Base-by-base conservation (phyloP, 2,888 invertebrate species). In the Eupithecia tripunctaria region DNA sequence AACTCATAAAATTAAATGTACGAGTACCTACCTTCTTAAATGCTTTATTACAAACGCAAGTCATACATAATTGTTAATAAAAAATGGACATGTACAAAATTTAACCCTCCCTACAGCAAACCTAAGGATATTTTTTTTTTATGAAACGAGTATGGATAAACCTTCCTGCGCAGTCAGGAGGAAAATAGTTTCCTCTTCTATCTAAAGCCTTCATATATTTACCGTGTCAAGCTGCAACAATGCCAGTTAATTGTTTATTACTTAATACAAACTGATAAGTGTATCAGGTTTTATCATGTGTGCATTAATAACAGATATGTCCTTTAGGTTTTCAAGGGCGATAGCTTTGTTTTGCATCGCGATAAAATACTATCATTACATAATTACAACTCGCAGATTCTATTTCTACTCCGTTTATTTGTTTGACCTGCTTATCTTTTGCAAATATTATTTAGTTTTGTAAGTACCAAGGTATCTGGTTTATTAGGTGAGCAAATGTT, bases 261-360 rank as follows among this genome's bases (percentile, higher is more conserved):
- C 15, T 59, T 43, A 43, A 70, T 47, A 27, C 59, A 60, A 15
- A 12, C 21, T 56, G 76, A 76, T 77, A 78, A 71, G 38, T 60
- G 62, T 73, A 71, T 72, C 60, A 68, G 21, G 43, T 80, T 8
- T 80, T 82, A 82, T 84, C 81, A 73, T 77, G 43, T 32, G 65
- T 71, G 69, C 67, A 74, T 72, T 72, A 72, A 77, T 82, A 85
- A 82, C 82, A 84, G 32, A 63, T 56, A 65, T 77, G 85, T 88
- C 88, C 88, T 89, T 89, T 84, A 73, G 67, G 71, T 36, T 73
- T 80, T 78, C 83, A 86, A 86, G 86, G 86, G 82, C 83, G 76
- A 71, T 36, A 72, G 47, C 8, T 63, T 80, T 81, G 71, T 74
- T 75, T 72, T 77, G 67, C 62, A 74, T 6, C 29, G 67, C 47